These are phyloP conservation scores for Drosophila limbata DNA, from an alignment of 2,888 invertebrate genomes.

Conservation along the genomic window DNA sequence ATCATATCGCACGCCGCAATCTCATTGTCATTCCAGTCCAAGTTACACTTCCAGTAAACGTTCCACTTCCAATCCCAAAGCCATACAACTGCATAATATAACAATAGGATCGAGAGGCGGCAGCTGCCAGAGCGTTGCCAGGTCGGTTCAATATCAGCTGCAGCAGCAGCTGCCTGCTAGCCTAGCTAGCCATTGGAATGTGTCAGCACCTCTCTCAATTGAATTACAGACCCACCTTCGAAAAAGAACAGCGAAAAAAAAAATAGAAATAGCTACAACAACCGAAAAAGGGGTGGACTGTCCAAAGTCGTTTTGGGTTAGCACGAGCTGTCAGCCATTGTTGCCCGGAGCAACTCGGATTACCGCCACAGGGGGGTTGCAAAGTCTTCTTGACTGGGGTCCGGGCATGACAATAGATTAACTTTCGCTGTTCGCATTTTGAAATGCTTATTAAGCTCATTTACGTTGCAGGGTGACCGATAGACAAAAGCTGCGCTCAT, in stretches of 20 bases:
- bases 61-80: slow-evolving; percentile 20
- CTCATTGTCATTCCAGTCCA: slow-evolving; percentile 23
- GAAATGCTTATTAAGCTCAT: slow-evolving; percentile 53
- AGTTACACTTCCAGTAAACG: slow-evolving; percentile 5
- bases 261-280: neutral
- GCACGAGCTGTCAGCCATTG: slow-evolving; percentile 49
- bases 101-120: slow-evolving; percentile 14
- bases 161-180: slow-evolving; percentile 25
- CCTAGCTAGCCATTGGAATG: slow-evolving; percentile 36
- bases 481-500: slow-evolving; percentile 37
- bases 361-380: slow-evolving; percentile 33
- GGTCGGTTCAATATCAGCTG: slow-evolving; percentile 13
- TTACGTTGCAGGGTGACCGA: slow-evolving; percentile 19
- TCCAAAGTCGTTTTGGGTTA: slow-evolving; percentile 33
- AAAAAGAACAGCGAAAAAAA: neutral
- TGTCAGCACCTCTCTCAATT: slow-evolving; percentile 43
- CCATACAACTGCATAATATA: slow-evolving; percentile 9
- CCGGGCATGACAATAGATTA: slow-evolving; percentile 39
- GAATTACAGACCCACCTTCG: slow-evolving; percentile 36
- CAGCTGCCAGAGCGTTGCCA: slow-evolving; percentile 37
- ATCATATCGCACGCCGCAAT: slow-evolving; percentile 46
- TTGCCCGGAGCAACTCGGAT: slow-evolving; percentile 38
- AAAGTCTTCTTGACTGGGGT: slow-evolving; percentile 20
- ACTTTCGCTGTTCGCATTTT: slow-evolving; percentile 43
- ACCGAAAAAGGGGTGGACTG: slow-evolving; percentile 37